A percentile compares a stretch with the other conserved stretches of the same genome.
Conservation (phyloP, 2,797 vertebrate genomes). For the Sylvia borin region DNA sequence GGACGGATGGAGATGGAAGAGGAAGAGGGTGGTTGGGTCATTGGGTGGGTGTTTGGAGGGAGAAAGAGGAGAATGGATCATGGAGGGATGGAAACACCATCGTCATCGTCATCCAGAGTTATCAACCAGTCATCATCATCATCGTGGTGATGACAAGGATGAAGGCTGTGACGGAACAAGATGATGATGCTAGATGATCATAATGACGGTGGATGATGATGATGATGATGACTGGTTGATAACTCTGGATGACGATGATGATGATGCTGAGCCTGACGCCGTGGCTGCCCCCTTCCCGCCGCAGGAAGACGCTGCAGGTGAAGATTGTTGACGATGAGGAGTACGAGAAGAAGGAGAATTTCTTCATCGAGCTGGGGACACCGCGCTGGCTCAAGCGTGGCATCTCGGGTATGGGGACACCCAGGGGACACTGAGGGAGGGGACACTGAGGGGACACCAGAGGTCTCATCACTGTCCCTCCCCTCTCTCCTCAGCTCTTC, state of each 20-base stretch:
- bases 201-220: too few relatives aligned
- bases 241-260: too few relatives aligned
- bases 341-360: constrained; percentile 93
- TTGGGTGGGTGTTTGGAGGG: too few relatives aligned
- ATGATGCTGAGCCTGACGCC: neutral
- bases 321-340: constrained; percentile 67
- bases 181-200: neutral
- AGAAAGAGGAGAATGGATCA: too few relatives aligned
- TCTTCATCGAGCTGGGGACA: constrained; percentile 90
- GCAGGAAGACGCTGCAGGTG: constrained; percentile 32
- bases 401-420: neutral
- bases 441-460: neutral
- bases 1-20: neutral
- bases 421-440: neutral
- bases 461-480: neutral
- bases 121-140: too few relatives aligned
- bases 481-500: neutral
- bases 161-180: too few relatives aligned
- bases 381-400: constrained; percentile 74
- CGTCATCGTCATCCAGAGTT: too few relatives aligned
- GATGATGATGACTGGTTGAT: too few relatives aligned
- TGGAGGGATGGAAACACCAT: too few relatives aligned
- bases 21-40: too few relatives aligned
- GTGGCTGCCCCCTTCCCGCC: neutral
- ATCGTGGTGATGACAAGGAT: neutral